A percentile compares a stretch with the other conserved stretches of the same genome.
phyloP scores from a whole-genome alignment of 1,140 invertebrate genomes.

The Pectinophora gossypiella region DNA sequence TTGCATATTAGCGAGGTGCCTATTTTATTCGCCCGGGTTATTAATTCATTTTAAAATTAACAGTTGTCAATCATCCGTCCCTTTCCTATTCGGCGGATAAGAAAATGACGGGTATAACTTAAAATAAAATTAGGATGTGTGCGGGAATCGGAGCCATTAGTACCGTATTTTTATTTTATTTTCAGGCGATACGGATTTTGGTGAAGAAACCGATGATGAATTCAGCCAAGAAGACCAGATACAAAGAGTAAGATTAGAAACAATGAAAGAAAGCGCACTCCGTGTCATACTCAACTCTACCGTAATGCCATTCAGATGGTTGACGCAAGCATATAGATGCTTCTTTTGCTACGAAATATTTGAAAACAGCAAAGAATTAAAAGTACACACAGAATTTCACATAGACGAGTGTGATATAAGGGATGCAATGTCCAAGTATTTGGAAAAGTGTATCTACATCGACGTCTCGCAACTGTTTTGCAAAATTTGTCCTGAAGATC shows the following conservation, averaged over 20 bases:
- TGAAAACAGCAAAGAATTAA: slow-evolving; percentile 29
- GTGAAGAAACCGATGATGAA: neutral
- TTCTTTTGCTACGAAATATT: slow-evolving; percentile 44
- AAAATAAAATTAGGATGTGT: too few relatives aligned
- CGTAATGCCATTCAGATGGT: slow-evolving; percentile 37
- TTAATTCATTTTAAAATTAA: too few relatives aligned
- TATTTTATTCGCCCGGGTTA: too few relatives aligned
- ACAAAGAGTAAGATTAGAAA: neutral
- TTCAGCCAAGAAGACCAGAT: neutral
- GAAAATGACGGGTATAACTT: too few relatives aligned
- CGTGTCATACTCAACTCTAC: slow-evolving; percentile 32
- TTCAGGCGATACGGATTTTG: neutral
- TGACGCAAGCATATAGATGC: slow-evolving; percentile 35
- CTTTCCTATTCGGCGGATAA: too few relatives aligned
- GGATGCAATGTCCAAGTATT: slow-evolving; percentile 28
- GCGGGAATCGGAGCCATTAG: neutral
- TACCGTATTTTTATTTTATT: neutral
- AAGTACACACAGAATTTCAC: slow-evolving; percentile 25
- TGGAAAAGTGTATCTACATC: slow-evolving; percentile 28
- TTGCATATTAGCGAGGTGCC: too few relatives aligned
- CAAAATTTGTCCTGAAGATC: slow-evolving; percentile 27
- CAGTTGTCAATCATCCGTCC: too few relatives aligned
- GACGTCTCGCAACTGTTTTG: slow-evolving; percentile 34
- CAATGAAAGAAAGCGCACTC: slow-evolving; percentile 13
- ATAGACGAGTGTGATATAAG: slow-evolving; percentile 18